These are phyloP conservation scores for Trachymyrmex septentrionalis DNA, from an alignment of 1,140 invertebrate genomes.

Conservation along the genomic window DNA sequence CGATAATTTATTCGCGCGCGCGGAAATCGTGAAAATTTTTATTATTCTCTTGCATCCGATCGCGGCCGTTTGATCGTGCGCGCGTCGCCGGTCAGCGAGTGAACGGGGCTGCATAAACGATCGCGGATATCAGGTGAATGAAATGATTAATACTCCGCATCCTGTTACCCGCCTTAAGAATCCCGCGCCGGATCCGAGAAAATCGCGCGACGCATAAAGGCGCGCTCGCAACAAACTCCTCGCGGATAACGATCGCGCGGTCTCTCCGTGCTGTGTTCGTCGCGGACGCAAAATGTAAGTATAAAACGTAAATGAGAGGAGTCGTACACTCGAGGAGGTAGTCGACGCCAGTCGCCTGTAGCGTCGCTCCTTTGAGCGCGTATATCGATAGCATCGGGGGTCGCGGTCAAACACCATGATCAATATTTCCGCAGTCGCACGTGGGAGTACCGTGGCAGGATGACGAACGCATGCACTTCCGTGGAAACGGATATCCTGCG, in stretches of 20 bases:
- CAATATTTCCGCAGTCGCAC: slow-evolving; percentile 52
- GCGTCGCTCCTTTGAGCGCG: slow-evolving; percentile 31
- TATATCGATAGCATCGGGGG: slow-evolving; percentile 50
- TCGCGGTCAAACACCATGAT: slow-evolving; percentile 51
- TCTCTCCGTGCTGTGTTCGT: slow-evolving; percentile 35
- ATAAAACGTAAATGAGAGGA: slow-evolving; percentile 52
- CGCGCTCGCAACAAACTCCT: slow-evolving; percentile 51
- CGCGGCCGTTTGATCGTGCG: slow-evolving; percentile 21
- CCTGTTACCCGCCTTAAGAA: slow-evolving; percentile 62
- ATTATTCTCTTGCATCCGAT: slow-evolving; percentile 51
- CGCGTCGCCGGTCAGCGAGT: neutral
- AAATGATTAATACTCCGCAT: slow-evolving; percentile 77
- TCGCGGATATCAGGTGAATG: slow-evolving; percentile 75
- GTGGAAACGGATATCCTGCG: neutral
- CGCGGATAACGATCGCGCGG: slow-evolving; percentile 56
- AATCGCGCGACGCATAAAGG: slow-evolving; percentile 45
- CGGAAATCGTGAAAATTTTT: slow-evolving; percentile 69
- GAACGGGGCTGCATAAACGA: slow-evolving; percentile 63
- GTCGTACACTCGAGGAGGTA: slow-evolving; percentile 2
- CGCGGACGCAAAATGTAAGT: slow-evolving; percentile 54
- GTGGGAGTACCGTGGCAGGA: slow-evolving; percentile 14
- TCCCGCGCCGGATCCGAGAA: slow-evolving; percentile 48
- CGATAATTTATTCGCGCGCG: slow-evolving; percentile 61
- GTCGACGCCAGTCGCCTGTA: neutral
- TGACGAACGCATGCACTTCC: neutral